A percentile compares a stretch with the other conserved stretches of the same genome.
Conservation (phyloP, 2,888 invertebrate genomes). For the Drosophila nr. perissopoda region DNA sequence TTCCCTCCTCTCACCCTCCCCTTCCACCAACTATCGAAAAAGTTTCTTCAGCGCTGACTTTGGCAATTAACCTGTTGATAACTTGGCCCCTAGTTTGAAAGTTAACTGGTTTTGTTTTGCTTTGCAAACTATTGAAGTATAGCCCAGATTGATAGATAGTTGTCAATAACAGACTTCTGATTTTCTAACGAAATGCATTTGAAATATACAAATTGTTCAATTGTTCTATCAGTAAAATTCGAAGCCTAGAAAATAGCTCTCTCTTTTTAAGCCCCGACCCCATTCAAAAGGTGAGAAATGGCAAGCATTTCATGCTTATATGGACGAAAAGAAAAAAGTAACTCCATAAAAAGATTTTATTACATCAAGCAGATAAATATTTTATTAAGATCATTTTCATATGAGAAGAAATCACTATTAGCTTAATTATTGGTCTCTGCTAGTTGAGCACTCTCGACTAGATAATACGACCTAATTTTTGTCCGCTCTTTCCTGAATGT, state of each 20-base stretch:
- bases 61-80: conserved; percentile 43
- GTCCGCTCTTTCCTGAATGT: conserved; percentile 14
- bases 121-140: not conserved
- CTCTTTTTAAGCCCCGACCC: not conserved
- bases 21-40: not conserved
- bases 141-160: not conserved
- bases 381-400: not conserved
- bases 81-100: not conserved
- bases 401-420: not conserved
- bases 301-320: too few relatives aligned
- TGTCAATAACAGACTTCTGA: not conserved
- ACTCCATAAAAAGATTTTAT: too few relatives aligned
- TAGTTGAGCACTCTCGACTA: not conserved
- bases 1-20: not conserved
- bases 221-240: not conserved
- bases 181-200: not conserved
- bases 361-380: not conserved
- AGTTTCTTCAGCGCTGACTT: conserved; percentile 4
- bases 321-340: too few relatives aligned
- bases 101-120: not conserved
- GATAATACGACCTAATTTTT: not conserved
- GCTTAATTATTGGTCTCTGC: not conserved
- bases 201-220: not conserved
- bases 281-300: too few relatives aligned
- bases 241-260: not conserved